Base-by-base conservation (phyloP, 1,140 invertebrate genomes). In the Anthonomus grandis region DNA sequence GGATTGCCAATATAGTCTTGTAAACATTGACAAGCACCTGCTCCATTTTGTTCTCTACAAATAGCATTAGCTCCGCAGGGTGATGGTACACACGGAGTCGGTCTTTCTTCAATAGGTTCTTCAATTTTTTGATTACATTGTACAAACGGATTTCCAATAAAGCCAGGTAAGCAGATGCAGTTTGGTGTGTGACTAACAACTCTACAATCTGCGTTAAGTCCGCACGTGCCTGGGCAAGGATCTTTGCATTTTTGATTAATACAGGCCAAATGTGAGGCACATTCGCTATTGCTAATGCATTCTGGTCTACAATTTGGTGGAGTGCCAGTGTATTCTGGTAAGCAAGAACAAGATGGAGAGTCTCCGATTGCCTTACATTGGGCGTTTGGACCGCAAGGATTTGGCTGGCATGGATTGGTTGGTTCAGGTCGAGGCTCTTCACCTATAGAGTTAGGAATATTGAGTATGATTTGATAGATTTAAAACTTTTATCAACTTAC, bases 291-390 rank as follows among this genome's bases (percentile, higher is more conserved):
- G 64, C 83, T 79, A 12, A 83, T 74, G 72, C 88, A 91, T 71
- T 90, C 86, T 36, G 87, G 87, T 68, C 83, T 79, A 70, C 88
- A 90, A 60, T 84, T 79, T 62, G 79, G 78, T 74, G 90, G 89
- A 65, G 85, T 80, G 4, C 90, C 89, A 56, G 83, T 74, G 59
- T 83, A 90, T 57, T 85, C 81, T 4, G 80, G 75, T 27, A 85
- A 73, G 70, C 90, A 92, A 17, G 81, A 81, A 68, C 89, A 85
- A 0, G 76, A 76, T 6, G 79, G 78, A 18, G 70, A 65, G 36
- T 75, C 74, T 34, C 75, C 75, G 15, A 73, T 52, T 4, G 78
- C 73, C 60, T 75, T 76, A 55, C 82, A 83, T 47, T 76, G 64
- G 9, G 78, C 69, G 57, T 79, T 78, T 2, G 78, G 70, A 23